Conservation (phyloP, 2,888 invertebrate species). For the Euzophera pinguis region DNA sequence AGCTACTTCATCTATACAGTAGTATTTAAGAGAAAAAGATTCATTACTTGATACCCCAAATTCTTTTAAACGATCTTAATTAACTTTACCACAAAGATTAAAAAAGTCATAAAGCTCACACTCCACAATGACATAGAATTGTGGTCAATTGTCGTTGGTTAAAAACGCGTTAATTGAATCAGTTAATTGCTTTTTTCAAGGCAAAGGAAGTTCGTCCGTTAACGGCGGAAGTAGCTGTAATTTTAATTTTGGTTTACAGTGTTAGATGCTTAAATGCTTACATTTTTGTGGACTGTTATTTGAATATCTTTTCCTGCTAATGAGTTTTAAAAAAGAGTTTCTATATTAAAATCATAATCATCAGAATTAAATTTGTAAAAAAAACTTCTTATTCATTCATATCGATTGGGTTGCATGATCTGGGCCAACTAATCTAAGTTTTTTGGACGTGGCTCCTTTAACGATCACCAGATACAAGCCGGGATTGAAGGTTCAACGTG, state of each 20-base stretch:
- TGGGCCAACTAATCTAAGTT: too few species aligned
- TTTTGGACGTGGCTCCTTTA: too few species aligned
- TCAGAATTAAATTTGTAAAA: too few species aligned
- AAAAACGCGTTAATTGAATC: constrained; percentile 38
- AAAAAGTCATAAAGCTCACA: not conserved
- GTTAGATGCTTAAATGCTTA: not conserved
- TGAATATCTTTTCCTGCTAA: too few species aligned
- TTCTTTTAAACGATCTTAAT: not conserved
- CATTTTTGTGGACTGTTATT: not conserved
- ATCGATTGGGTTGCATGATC: too few species aligned
- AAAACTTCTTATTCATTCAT: too few species aligned
- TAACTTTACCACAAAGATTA: not conserved
- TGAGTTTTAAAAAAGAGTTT: too few species aligned
- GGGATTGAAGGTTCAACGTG: too few species aligned
- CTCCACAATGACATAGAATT: constrained; percentile 5
- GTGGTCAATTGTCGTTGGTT: constrained; percentile 18
- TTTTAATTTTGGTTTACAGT: not conserved
- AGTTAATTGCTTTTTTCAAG: constrained; percentile 58
- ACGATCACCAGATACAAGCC: too few species aligned
- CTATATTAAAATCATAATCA: too few species aligned
- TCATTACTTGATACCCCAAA: not conserved
- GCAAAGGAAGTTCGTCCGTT: constrained; percentile 55
- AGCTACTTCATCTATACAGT: too few species aligned
- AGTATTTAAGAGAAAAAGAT: too few species aligned
- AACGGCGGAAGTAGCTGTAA: constrained; percentile 34